phyloP scores from a whole-genome alignment of 2,113 vertebrate genomes.

The Myrmophylax atrothorax region DNA sequence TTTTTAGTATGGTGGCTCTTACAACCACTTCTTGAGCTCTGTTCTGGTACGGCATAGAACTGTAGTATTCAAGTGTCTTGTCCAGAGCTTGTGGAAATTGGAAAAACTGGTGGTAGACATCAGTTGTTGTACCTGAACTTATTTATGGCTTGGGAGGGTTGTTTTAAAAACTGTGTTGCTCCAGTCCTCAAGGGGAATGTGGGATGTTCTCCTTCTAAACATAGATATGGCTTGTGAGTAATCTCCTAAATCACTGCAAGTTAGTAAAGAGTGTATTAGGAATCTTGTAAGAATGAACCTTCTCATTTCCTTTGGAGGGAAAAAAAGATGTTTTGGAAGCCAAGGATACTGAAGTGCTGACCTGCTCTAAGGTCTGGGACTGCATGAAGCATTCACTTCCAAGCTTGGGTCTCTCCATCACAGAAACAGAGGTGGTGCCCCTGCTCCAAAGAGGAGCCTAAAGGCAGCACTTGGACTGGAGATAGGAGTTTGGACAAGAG shows the following conservation, averaged over 20 bases:
- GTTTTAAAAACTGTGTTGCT: not conserved
- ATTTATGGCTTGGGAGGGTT: not conserved
- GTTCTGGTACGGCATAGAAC: not conserved
- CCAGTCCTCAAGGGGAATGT: not conserved
- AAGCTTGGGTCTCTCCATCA: not conserved
- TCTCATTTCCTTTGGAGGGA: not conserved
- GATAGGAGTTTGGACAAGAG: not conserved
- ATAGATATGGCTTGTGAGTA: not conserved
- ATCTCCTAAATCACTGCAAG: not conserved
- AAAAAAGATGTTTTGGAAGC: not conserved
- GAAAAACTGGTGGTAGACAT: not conserved
- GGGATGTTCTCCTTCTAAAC: slow-evolving; percentile 4
- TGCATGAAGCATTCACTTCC: not conserved
- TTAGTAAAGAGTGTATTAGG: not conserved
- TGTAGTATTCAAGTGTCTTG: not conserved
- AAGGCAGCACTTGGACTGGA: not conserved
- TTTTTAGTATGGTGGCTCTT: not conserved
- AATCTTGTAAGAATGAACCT: not conserved
- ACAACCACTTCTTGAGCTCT: not conserved
- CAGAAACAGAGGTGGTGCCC: not conserved
- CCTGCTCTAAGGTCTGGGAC: not conserved
- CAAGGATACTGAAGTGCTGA: not conserved
- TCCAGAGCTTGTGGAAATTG: not conserved
- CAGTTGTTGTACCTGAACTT: not conserved
- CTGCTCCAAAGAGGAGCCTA: not conserved